phyloP scores from a whole-genome alignment of 2,888 invertebrate species.

The Pseudoips prasinana region DNA sequence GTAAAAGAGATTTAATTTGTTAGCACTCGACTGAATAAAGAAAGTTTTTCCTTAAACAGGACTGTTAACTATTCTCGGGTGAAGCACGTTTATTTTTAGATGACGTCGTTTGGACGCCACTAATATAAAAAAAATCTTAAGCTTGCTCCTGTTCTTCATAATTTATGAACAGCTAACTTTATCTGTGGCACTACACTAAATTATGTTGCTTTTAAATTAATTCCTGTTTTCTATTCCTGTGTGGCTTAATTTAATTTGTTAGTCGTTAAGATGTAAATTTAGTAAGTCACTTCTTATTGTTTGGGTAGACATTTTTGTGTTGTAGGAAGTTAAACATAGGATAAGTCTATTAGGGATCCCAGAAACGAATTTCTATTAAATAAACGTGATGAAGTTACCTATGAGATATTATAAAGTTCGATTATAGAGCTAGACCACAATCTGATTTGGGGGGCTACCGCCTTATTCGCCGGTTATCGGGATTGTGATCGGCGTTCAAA shows the following conservation, averaged over 20 bases:
- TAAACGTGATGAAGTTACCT: too few species aligned
- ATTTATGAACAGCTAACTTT: constrained; percentile 66
- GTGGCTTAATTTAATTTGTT: constrained; percentile 30
- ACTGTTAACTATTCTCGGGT: constrained; percentile 64
- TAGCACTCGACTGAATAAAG: constrained; percentile 33
- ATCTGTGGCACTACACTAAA: constrained; percentile 43
- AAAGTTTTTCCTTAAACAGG: constrained; percentile 41
- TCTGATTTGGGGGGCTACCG: too few species aligned
- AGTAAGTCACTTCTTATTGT: constrained; percentile 15
- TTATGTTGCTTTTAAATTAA: constrained; percentile 49
- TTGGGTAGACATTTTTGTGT: constrained; percentile 14
- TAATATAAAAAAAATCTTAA: constrained; percentile 55
- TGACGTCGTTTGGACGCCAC: constrained; percentile 60
- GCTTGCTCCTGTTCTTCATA: constrained; percentile 44
- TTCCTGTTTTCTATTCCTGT: constrained; percentile 39
- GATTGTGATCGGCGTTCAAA: too few species aligned
- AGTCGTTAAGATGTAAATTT: constrained; percentile 22
- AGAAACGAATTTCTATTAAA: too few species aligned
- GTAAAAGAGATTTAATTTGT: constrained; percentile 36
- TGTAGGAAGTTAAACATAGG: constrained; percentile 3
- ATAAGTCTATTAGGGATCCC: too few species aligned
- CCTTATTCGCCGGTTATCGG: too few species aligned
- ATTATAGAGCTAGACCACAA: too few species aligned
- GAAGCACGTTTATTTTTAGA: constrained; percentile 67
- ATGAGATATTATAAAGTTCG: too few species aligned